phyloP scores from a whole-genome alignment of 2,113 vertebrate genomes.

The Chaetorhynchus papuensis region DNA sequence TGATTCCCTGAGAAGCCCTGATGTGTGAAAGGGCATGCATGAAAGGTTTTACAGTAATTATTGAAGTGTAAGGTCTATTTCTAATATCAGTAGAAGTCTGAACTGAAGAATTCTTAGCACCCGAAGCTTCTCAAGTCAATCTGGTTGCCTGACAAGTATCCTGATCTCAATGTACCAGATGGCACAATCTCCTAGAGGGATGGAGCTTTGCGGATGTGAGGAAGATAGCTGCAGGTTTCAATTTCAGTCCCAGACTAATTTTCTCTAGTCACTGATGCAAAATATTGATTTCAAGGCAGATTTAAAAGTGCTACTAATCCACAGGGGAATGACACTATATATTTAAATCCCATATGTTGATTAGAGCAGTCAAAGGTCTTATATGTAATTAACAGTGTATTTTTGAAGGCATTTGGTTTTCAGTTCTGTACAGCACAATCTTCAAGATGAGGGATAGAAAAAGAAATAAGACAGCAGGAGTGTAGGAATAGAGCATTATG shows the following conservation, averaged over 20 bases:
- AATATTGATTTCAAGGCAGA: constrained; percentile 63
- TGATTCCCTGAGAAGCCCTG: neutral
- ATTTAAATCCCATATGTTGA: constrained; percentile 60
- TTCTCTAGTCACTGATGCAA: constrained; percentile 58
- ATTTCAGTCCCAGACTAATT: constrained; percentile 49
- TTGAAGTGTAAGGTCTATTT: neutral
- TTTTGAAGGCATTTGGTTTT: neutral
- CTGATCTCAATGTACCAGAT: neutral
- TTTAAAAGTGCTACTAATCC: constrained; percentile 41
- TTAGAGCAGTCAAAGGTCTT: constrained; percentile 46
- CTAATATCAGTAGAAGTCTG: neutral
- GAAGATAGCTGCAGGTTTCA: constrained; percentile 17
- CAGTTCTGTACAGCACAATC: neutral
- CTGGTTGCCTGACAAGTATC: neutral
- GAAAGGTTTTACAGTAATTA: neutral
- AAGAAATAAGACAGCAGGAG: neutral
- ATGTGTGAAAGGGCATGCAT: neutral
- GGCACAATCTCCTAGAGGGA: constrained; percentile 24
- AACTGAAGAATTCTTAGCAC: neutral
- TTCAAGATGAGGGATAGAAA: neutral
- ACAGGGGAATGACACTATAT: neutral
- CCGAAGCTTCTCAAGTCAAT: neutral
- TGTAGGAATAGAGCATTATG: neutral
- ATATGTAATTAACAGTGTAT: neutral
- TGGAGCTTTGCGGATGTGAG: neutral